A percentile compares a stretch with the other conserved stretches of the same genome.
These are phyloP conservation scores for Tenthredo distinguenda DNA, from an alignment of 2,888 invertebrate genomes.

Conservation along the genomic window DNA sequence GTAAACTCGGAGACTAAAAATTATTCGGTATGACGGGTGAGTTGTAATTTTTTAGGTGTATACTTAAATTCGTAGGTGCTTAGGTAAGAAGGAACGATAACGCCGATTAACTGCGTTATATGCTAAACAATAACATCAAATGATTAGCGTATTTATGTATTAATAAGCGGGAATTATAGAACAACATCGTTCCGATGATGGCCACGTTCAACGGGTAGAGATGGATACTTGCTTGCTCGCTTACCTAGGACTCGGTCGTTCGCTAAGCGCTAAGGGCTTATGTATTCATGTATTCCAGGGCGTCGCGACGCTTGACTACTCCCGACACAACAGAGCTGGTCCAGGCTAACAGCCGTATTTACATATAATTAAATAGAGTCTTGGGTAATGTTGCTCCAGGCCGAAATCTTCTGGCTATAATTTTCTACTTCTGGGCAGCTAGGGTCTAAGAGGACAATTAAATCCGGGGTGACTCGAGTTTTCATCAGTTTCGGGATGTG, in stretches of 20 bases:
- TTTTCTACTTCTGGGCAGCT: constrained; percentile 39
- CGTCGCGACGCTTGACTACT: constrained; percentile 52
- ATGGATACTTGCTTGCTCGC: background rate
- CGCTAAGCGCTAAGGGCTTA: constrained; percentile 49
- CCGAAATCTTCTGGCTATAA: constrained; percentile 44
- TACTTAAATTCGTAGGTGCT: background rate
- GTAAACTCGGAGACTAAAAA: background rate
- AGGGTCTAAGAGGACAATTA: constrained; percentile 19
- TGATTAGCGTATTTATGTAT: constrained; percentile 39
- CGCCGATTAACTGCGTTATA: constrained; percentile 31
- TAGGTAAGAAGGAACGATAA: background rate
- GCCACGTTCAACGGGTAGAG: background rate
- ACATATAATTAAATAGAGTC: constrained; percentile 53
- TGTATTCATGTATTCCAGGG: constrained; percentile 54
- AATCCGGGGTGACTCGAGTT: constrained; percentile 9
- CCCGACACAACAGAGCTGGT: constrained; percentile 46
- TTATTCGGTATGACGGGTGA: background rate
- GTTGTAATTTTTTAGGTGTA: background rate
- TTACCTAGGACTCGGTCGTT: constrained; percentile 26
- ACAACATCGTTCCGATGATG: constrained; percentile 34
- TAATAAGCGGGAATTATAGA: constrained; percentile 37
- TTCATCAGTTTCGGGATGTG: background rate
- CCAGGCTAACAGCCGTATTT: constrained; percentile 54
- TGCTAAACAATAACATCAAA: constrained; percentile 29
- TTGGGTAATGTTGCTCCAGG: constrained; percentile 36